Conservation (phyloP, 1,140 invertebrate genomes). For the Drosophila pruinosa region DNA sequence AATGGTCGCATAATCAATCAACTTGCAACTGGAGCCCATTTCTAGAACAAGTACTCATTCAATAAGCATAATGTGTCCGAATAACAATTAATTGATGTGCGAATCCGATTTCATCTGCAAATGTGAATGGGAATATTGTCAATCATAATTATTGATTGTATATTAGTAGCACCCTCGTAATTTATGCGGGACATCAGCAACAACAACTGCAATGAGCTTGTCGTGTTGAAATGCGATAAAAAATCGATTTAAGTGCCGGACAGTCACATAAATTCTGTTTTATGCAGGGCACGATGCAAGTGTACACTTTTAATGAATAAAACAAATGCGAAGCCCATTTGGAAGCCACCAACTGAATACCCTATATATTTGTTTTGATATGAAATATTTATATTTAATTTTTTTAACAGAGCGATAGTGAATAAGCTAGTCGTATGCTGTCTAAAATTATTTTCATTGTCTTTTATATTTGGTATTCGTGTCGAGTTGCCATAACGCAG, state of each 20-base stretch:
- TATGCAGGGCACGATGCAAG: conserved; percentile 17
- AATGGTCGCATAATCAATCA: conserved; percentile 19
- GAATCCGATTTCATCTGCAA: conserved; percentile 11
- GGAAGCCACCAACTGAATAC: background rate
- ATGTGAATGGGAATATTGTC: conserved; percentile 42
- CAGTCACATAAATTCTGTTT: conserved; percentile 51
- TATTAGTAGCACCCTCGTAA: conserved; percentile 55
- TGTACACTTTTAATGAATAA: conserved; percentile 27
- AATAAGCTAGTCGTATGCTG: background rate
- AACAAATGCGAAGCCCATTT: background rate
- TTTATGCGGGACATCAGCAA: conserved; percentile 49
- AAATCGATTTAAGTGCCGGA: conserved; percentile 73
- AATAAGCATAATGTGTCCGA: background rate
- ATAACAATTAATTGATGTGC: conserved; percentile 42
- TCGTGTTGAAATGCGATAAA: conserved; percentile 76
- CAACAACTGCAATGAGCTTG: conserved; percentile 24
- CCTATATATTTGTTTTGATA: too few species aligned
- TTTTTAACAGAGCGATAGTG: too few species aligned
- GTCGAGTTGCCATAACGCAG: conserved; percentile 53
- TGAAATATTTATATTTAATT: background rate
- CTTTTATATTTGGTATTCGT: conserved; percentile 32
- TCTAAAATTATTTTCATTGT: background rate
- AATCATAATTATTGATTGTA: conserved; percentile 79
- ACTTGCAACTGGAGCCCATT: background rate
- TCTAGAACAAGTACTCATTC: background rate